Base-by-base conservation (phyloP, 2,113 vertebrate genomes). In the Pogonocichla stellata region DNA sequence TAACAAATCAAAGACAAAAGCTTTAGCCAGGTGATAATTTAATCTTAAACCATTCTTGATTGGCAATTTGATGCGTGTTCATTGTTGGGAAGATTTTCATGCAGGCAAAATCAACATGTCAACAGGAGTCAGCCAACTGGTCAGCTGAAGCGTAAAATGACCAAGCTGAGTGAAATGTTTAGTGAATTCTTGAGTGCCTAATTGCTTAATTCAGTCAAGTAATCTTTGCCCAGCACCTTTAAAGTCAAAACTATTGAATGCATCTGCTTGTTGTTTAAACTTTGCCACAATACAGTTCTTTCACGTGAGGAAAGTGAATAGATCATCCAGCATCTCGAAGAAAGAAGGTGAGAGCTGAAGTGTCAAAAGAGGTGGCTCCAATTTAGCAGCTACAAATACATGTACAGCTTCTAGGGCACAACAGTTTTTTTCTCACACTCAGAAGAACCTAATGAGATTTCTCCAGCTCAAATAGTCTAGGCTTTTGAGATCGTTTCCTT, bases 1-100 rank as follows among this genome's bases (percentile, higher is more conserved):
- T 79, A 95, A 85, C 9, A 95, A 94, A 88, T 56, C 23, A 86
- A 79, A 95, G 53, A 67, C 31, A 87, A 85, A 24, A 26, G 33
- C 26, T 70, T 93, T 95, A 92, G 20, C 36, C 77, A 94, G 34
- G 54, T 92, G 61, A 45, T 71, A 38, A 40, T 28, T 54, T 23
- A n/a, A 64, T 34, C 24, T 86, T 92, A 92, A 90, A 94, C 8
- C 25, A 87, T 87, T 92, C 77, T 43, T 88, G 23, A 90, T 69
- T 86, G 86, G 31, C n/a, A 84, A 23, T 64, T 92, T 58, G 73
- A 36, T 69, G 38, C 12, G 24, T 29, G 48, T 87, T 74, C 61
- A 58, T 73, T 75, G 23, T 33, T 88, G 74, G 45, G 61, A 93
- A 80, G 36, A 42, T 8, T 69, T 92, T 94, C 25, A 54, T 61